Conservation (phyloP, 2,888 invertebrate species). For the Antheraea assamensis region DNA sequence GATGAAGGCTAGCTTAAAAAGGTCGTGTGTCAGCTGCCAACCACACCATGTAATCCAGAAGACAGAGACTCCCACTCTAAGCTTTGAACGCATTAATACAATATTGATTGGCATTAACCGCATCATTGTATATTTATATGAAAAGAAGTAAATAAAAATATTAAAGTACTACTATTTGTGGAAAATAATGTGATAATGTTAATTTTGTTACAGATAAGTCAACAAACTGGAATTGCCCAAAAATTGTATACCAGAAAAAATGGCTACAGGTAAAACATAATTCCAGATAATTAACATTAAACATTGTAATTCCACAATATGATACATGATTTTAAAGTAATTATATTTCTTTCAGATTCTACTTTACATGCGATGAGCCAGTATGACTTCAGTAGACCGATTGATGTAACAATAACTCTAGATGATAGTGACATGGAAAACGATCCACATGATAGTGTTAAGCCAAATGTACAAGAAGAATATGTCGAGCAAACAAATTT, state of each 20-base stretch:
- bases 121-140: not conserved
- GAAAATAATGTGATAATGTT: not conserved
- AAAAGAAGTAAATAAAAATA: not conserved
- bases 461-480: not conserved
- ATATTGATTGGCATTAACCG: too few species aligned
- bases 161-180: not conserved
- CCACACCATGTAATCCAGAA: too few species aligned
- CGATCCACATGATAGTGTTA: not conserved
- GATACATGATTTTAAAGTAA: not conserved
- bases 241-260: not conserved
- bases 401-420: conserved; percentile 39
- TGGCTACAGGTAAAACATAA: not conserved
- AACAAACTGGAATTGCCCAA: not conserved
- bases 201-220: conserved; percentile 3
- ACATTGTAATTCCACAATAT: not conserved
- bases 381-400: conserved; percentile 44
- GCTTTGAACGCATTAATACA: too few species aligned
- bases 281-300: not conserved
- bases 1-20: too few species aligned
- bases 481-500: not conserved
- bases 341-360: conserved; percentile 1
- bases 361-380: conserved; percentile 33
- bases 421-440: conserved; percentile 43
- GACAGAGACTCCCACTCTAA: too few species aligned
- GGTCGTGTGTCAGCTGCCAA: too few species aligned